Evolutionary conservation across 2,113 vertebrate genomes (phyloP).

Genomic region (Platysternon megacephalum): DNA sequence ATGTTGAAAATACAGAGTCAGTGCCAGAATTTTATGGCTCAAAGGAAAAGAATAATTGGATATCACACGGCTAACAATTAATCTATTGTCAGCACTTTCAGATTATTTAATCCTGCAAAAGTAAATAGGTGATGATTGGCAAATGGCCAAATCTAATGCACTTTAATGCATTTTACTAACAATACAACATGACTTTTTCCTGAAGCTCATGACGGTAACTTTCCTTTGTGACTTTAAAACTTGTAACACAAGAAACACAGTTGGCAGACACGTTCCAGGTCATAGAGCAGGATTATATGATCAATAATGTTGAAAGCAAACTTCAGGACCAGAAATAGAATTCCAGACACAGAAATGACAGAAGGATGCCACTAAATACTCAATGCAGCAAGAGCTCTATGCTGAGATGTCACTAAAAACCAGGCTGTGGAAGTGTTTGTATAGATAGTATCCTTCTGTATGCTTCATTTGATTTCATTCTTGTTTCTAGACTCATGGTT

Average conservation of each 20-base stretch:
- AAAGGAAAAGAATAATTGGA: accelerated
- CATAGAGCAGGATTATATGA: conserved; percentile 45
- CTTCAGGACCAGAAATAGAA: conserved; percentile 49
- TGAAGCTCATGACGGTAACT: neutral
- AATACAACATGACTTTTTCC: conserved; percentile 14
- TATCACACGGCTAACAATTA: neutral
- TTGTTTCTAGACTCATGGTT: neutral
- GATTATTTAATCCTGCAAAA: neutral
- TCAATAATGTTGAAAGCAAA: conserved; percentile 61
- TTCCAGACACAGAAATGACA: neutral
- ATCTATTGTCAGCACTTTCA: accelerated
- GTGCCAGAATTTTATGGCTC: neutral
- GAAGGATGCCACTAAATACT: neutral
- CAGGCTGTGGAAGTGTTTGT: neutral
- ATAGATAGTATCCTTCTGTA: neutral
- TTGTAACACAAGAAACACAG: neutral
- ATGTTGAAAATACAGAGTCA: accelerated
- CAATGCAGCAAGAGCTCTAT: accelerated
- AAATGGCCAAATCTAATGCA: neutral
- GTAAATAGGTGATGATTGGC: neutral
- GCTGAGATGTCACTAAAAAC: accelerated
- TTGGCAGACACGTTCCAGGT: conserved; percentile 64
- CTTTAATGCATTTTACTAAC: neutral
- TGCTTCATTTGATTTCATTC: neutral
- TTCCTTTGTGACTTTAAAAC: conserved; percentile 14